A percentile compares a stretch with the other conserved stretches of the same genome.
Conservation (phyloP, 2,888 invertebrate genomes). For the Torymus auratus region DNA sequence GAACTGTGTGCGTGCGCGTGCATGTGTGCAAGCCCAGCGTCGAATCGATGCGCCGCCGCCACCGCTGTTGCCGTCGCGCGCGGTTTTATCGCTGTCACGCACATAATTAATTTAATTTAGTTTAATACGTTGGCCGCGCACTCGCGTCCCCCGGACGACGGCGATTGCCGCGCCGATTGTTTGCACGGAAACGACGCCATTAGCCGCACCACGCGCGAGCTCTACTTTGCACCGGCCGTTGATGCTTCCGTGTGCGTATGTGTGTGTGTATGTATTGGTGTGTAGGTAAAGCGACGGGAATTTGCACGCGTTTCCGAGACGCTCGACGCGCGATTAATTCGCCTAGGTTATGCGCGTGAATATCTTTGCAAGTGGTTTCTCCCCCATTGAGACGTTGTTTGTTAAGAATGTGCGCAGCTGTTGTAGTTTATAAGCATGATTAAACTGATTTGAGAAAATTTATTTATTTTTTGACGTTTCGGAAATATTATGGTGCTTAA, state of each 20-base stretch:
- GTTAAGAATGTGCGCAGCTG: too few species aligned
- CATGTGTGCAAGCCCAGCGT: neutral
- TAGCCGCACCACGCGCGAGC: constrained; percentile 55
- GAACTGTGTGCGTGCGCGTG: constrained; percentile 8
- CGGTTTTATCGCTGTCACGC: constrained; percentile 76
- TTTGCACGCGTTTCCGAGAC: neutral
- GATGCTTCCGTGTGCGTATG: neutral
- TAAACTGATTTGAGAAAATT: too few species aligned
- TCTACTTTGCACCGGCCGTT: constrained; percentile 8
- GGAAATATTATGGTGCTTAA: too few species aligned
- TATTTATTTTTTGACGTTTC: too few species aligned
- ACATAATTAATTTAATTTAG: constrained; percentile 77
- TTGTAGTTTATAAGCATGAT: too few species aligned
- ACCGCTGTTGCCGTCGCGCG: constrained; percentile 1
- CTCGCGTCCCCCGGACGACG: constrained; percentile 63
- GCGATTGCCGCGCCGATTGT: constrained; percentile 72
- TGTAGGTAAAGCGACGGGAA: neutral
- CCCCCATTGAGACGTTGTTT: too few species aligned
- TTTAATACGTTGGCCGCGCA: constrained; percentile 70
- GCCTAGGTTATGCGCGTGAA: too few species aligned
- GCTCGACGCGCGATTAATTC: too few species aligned
- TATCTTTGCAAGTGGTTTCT: too few species aligned
- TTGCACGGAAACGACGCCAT: constrained; percentile 72
- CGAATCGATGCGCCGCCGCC: constrained; percentile 52
- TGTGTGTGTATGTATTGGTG: too few species aligned